These are phyloP conservation scores for Oncopeltus fasciatus DNA, from an alignment of 1,140 invertebrate genomes.

Conservation along the genomic window DNA sequence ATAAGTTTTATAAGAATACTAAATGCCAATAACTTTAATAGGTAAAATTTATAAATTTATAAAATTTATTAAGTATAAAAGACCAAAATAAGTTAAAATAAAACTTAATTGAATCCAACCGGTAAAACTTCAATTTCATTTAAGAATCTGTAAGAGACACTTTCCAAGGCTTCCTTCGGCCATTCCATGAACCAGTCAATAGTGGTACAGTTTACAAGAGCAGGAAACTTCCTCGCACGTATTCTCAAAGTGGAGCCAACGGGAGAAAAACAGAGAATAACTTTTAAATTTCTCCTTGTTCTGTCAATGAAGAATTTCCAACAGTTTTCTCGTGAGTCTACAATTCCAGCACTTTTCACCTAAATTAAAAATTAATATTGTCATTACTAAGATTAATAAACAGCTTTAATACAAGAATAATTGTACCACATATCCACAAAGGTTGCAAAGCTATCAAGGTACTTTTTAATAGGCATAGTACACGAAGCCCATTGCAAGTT, in stretches of 20 bases:
- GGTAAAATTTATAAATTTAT: no score
- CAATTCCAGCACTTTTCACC: slow-evolving; percentile 58
- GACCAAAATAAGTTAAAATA: neutral
- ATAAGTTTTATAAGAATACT: no score
- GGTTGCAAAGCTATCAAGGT: no score
- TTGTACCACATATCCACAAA: no score
- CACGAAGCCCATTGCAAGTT: no score
- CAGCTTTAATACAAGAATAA: no score
- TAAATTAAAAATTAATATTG: slow-evolving; percentile 23
- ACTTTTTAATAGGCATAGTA: no score
- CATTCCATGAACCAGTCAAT: slow-evolving; percentile 96
- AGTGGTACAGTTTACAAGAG: slow-evolving; percentile 80
- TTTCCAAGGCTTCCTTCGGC: slow-evolving; percentile 79
- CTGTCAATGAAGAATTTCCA: slow-evolving; percentile 92
- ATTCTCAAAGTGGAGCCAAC: slow-evolving; percentile 73
- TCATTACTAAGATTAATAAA: no score
- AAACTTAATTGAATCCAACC: slow-evolving; percentile 30
- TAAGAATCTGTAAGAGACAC: slow-evolving; percentile 73
- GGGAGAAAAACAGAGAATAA: slow-evolving; percentile 84
- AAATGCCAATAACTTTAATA: no score
- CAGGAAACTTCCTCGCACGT: slow-evolving; percentile 81
- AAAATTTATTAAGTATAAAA: no score
- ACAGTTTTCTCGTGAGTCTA: slow-evolving; percentile 82
- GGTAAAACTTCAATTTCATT: slow-evolving; percentile 55
- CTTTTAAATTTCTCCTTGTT: slow-evolving; percentile 57